Conservation (phyloP, 1,140 invertebrate genomes). For the Lepidotrigona ventralis region DNA sequence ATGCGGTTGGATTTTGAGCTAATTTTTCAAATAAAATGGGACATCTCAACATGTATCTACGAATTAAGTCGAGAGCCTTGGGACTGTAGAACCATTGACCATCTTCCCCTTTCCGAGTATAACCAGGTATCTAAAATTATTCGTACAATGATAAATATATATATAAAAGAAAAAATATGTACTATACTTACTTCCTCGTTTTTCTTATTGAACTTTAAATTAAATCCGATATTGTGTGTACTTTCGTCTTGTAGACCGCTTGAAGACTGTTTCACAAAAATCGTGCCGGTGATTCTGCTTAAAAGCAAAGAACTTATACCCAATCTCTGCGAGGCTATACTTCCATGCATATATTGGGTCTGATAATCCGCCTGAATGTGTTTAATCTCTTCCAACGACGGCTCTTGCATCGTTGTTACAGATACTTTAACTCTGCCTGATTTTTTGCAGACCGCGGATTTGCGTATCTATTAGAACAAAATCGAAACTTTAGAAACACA, state of each 20-base stretch:
- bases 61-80: constrained; percentile 87
- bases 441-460: constrained; percentile 74
- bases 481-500: neutral
- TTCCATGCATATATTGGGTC: constrained; percentile 70
- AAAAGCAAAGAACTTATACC: constrained; percentile 86
- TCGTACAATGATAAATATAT: neutral
- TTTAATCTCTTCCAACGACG: constrained; percentile 73
- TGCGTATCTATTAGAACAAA: constrained; percentile 67
- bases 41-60: constrained; percentile 85
- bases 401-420: constrained; percentile 79
- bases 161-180: neutral
- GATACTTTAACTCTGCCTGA: constrained; percentile 81
- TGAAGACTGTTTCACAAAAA: constrained; percentile 83
- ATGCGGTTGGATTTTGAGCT: constrained; percentile 75
- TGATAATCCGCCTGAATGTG: constrained; percentile 49
- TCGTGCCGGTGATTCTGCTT: constrained; percentile 90
- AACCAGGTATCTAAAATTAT: constrained; percentile 87
- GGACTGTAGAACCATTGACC: constrained; percentile 90
- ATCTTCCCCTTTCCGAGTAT: constrained; percentile 85
- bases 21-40: constrained; percentile 88
- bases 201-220: constrained; percentile 93
- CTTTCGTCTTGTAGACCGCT: constrained; percentile 61
- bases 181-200: constrained; percentile 82
- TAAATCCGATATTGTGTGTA: constrained; percentile 93
- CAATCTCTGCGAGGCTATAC: constrained; percentile 79